phyloP scores from a whole-genome alignment of 2,113 vertebrate genomes.

The human region DNA sequence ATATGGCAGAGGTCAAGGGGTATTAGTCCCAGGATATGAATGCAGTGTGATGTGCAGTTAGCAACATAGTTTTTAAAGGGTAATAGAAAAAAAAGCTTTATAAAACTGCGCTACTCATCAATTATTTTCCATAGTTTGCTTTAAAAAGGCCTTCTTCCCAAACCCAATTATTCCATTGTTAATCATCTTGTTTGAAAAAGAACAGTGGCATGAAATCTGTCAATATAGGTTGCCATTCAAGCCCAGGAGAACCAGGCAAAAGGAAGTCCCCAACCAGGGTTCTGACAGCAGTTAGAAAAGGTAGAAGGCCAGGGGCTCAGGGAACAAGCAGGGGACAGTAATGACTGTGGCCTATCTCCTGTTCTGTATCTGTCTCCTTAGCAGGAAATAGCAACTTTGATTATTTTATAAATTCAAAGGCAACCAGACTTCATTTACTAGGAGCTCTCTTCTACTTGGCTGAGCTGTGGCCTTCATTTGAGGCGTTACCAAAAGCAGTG shows the following conservation, averaged over 20 bases:
- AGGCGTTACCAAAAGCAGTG: background rate
- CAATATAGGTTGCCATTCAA: background rate
- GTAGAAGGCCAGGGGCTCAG: background rate
- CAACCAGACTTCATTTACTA: background rate
- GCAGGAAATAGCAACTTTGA: background rate
- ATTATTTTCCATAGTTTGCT: background rate
- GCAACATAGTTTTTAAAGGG: background rate
- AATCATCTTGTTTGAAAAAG: background rate
- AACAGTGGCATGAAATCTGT: background rate
- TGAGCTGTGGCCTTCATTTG: background rate
- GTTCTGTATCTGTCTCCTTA: background rate
- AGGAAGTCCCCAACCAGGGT: background rate
- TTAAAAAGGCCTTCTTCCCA: constrained; percentile 20
- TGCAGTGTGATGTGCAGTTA: background rate
- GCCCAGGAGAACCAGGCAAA: background rate
- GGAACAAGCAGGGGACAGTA: background rate
- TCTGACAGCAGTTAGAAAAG: background rate
- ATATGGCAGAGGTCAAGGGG: background rate
- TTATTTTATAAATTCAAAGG: background rate
- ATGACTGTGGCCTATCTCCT: background rate
- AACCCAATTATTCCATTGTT: background rate
- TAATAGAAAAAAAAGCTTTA: background rate
- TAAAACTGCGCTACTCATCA: background rate
- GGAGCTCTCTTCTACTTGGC: background rate
- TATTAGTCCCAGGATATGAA: background rate